phyloP scores from a whole-genome alignment of 2,888 invertebrate genomes.

The Himalopsyche japonica region DNA sequence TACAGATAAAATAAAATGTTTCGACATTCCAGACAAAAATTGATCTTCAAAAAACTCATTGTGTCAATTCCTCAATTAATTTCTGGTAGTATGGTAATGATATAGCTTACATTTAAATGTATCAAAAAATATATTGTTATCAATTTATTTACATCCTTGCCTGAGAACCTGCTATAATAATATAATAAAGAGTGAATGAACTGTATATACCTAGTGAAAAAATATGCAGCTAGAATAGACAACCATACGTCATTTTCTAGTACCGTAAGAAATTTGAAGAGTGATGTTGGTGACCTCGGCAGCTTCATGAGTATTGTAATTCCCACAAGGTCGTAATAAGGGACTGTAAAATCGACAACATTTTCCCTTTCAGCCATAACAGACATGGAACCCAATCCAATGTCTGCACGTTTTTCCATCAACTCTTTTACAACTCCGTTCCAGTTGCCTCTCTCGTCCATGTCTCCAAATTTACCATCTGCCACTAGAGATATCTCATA shows the following conservation, averaged over 20 bases:
- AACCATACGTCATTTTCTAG: slow-evolving; percentile 96
- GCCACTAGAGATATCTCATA: slow-evolving; percentile 83
- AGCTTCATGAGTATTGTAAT: slow-evolving; percentile 95
- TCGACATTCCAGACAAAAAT: too few species aligned
- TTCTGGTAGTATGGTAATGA: not conserved
- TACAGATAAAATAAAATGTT: too few species aligned
- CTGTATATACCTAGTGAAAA: slow-evolving; percentile 85
- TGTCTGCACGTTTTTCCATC: slow-evolving; percentile 86
- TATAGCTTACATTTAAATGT: too few species aligned
- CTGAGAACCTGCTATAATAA: too few species aligned
- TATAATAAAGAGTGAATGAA: too few species aligned
- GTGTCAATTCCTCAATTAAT: not conserved
- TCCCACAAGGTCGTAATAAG: slow-evolving; percentile 97
- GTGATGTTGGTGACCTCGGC: slow-evolving; percentile 84
- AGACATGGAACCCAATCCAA: slow-evolving; percentile 89
- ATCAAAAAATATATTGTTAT: too few species aligned
- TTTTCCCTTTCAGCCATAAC: slow-evolving; percentile 98
- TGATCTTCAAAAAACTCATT: too few species aligned
- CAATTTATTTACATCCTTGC: too few species aligned
- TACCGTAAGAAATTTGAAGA: slow-evolving; percentile 96
- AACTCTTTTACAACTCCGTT: slow-evolving; percentile 82
- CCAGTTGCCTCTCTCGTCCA: slow-evolving; percentile 87
- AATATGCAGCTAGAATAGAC: slow-evolving; percentile 92
- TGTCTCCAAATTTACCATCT: slow-evolving; percentile 84
- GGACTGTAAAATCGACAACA: slow-evolving; percentile 97